Evolutionary conservation across 2,797 vertebrate species (phyloP).

Genomic region (Thamnophis elegans): DNA sequence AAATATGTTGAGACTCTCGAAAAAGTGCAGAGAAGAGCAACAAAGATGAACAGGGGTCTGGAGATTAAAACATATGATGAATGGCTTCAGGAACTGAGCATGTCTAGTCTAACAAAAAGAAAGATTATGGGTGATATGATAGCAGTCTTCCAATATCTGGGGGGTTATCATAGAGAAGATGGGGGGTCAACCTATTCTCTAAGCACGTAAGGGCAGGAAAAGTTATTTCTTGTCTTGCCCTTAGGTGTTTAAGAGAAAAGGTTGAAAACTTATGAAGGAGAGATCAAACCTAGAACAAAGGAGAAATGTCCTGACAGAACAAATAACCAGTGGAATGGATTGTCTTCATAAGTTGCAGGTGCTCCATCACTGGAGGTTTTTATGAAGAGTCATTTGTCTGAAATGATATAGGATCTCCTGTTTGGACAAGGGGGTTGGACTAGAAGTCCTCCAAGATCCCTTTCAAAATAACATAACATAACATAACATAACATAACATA

Average conservation of each 20-base stretch:
- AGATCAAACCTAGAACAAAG: neutral
- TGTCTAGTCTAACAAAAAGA: neutral
- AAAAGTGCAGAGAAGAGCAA: neutral
- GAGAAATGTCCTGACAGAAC: neutral
- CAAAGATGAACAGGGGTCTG: neutral
- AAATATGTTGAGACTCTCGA: neutral
- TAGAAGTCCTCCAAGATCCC: neutral
- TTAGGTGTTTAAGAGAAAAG: neutral
- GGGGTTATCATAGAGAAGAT: neutral
- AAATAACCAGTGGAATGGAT: neutral
- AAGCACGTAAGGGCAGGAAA: neutral
- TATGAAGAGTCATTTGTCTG: neutral
- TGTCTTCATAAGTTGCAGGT: neutral
- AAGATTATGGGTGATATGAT: neutral
- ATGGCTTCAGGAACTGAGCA: neutral
- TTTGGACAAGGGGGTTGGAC: neutral
- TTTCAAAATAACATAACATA: neutral
- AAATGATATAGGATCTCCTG: neutral
- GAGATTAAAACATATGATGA: neutral
- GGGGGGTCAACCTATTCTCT: neutral
- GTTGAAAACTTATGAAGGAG: neutral
- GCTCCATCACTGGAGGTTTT: neutral
- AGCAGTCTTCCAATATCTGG: neutral
- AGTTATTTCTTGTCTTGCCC: too few species aligned
- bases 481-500: too few species aligned